Percentiles rank a stretch among this genome's conserved stretches.
Conservation (phyloP, 2,113 vertebrate genomes). For the Stigmatopora nigra region DNA sequence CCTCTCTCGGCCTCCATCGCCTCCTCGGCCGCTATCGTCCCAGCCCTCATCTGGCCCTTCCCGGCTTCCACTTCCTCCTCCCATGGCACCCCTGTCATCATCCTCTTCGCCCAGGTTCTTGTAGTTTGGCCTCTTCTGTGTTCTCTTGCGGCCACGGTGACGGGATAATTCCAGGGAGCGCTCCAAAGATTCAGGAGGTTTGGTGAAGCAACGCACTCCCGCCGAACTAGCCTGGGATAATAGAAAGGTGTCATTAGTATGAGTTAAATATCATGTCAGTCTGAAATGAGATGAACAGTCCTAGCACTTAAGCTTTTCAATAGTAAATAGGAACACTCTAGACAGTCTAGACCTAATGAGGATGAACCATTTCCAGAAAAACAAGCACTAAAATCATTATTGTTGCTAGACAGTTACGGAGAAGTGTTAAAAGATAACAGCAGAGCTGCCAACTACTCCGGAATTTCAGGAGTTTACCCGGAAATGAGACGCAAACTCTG, state of each 20-base stretch:
- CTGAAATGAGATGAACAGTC: neutral
- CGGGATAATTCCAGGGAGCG: conserved; percentile 92
- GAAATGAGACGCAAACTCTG: no score
- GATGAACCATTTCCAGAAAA: conserved; percentile 16
- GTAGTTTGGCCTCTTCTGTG: conserved; percentile 94
- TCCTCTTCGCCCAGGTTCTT: conserved; percentile 98
- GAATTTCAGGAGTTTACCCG: no score
- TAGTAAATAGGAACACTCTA: neutral
- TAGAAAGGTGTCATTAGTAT: neutral
- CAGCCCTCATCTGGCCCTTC: conserved; percentile 56
- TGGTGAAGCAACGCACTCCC: conserved; percentile 85
- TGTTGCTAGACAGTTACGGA: neutral
- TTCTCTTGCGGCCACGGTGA: conserved; percentile 82
- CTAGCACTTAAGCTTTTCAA: neutral
- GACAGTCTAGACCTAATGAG: neutral
- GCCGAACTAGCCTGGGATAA: conserved; percentile 70
- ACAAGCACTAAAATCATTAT: neutral
- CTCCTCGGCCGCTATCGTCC: conserved; percentile 64
- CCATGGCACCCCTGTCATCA: conserved; percentile 79
- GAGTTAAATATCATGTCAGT: neutral
- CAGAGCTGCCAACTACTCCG: no score
- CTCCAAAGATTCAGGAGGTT: conserved; percentile 87
- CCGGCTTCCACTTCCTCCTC: conserved; percentile 65
- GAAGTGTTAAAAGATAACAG: neutral
- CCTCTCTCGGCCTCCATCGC: conserved; percentile 78